These are phyloP conservation scores for Corythucha ciliata DNA, from an alignment of 2,888 invertebrate species.

Conservation along the genomic window DNA sequence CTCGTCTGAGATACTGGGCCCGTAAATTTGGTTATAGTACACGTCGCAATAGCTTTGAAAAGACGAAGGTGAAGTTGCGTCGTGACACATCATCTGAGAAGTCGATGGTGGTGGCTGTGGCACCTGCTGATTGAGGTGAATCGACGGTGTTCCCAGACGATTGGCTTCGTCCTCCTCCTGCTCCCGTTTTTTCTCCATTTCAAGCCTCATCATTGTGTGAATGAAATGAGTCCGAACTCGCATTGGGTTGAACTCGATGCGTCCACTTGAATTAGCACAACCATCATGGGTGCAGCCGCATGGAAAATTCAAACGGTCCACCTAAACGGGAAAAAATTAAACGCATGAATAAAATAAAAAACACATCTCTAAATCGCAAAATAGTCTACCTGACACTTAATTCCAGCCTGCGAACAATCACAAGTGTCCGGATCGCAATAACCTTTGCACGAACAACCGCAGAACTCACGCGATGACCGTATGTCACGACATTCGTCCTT, in stretches of 20 bases:
- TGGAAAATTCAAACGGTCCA: conserved; percentile 90
- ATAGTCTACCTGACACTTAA: conserved; percentile 74
- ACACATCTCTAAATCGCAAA: not conserved
- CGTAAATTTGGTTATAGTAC: conserved; percentile 31
- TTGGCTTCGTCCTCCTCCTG: conserved; percentile 47
- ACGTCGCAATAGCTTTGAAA: conserved; percentile 39
- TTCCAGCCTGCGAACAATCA: conserved; percentile 86
- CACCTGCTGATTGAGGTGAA: not conserved
- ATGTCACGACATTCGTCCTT: conserved; percentile 92
- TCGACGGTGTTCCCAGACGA: conserved; percentile 13
- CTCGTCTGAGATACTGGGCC: too few species aligned
- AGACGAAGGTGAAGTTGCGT: conserved; percentile 4
- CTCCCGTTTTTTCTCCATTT: conserved; percentile 72
- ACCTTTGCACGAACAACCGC: conserved; percentile 86
- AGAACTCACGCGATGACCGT: conserved; percentile 81
- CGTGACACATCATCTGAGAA: not conserved
- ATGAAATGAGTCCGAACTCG: conserved; percentile 94
- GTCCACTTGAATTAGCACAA: conserved; percentile 82
- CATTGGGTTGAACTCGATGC: conserved; percentile 93
- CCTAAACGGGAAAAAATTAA: conserved; percentile 43
- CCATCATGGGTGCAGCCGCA: conserved; percentile 93
- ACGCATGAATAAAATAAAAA: conserved; percentile 24
- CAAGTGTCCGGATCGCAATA: conserved; percentile 94
- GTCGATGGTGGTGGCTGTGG: conserved; percentile 2
- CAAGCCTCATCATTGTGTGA: conserved; percentile 88